Evolutionary conservation across 2,113 vertebrate genomes (phyloP).

Genomic region (Ptyas mucosa): DNA sequence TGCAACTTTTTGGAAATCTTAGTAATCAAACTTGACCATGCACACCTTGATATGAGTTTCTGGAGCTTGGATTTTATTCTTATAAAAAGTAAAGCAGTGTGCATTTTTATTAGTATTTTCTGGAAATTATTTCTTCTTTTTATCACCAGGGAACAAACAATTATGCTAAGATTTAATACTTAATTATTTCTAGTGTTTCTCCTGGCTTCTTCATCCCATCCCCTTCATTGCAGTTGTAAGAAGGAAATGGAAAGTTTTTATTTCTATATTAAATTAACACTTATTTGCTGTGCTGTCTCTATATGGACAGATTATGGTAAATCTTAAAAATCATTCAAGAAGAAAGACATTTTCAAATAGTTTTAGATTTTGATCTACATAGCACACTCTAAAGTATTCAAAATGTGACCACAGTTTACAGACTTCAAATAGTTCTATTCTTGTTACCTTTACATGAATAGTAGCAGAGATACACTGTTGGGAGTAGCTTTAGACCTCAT

Average conservation of each 20-base stretch:
- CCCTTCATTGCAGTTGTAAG: neutral
- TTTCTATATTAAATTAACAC: neutral
- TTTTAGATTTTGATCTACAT: neutral
- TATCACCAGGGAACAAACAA: neutral
- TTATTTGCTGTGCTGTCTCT: neutral
- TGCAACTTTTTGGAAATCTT: neutral
- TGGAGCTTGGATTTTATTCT: neutral
- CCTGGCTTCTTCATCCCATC: neutral
- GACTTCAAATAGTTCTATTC: neutral
- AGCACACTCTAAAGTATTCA: neutral
- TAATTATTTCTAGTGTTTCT: neutral
- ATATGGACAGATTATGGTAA: neutral
- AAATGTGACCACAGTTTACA: neutral
- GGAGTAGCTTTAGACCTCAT: neutral
- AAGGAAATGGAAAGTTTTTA: neutral
- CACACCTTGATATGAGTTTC: neutral
- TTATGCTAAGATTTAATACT: neutral
- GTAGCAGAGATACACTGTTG: neutral
- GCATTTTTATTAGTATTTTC: neutral
- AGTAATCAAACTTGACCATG: neutral
- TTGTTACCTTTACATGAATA: neutral
- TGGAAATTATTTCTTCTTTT: neutral
- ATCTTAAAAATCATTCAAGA: neutral
- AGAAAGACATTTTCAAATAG: neutral
- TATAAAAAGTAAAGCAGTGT: neutral